Evolutionary conservation across 23 tunicate genomes (phyloP), one percentile per base, ranked within the genome.

Genomic region (Ciona savignyi): DNA sequence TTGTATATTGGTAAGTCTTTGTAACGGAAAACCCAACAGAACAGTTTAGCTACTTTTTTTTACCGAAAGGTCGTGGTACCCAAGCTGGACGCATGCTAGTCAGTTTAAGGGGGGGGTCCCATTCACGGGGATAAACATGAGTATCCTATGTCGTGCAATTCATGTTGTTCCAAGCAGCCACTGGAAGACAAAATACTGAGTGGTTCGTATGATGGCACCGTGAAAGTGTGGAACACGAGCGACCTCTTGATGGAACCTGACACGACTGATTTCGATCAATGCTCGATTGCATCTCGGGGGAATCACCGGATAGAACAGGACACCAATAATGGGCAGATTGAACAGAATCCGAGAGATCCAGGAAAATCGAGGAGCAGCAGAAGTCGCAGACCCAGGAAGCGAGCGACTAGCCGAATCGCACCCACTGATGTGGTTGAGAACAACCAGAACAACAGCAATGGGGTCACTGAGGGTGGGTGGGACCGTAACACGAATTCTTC

Each of bases 201-300:
- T 34, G 87, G 74, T n/a, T 91, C 97, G 25, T 91, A 91, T 76
- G 97, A 91, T 33, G 97, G 97, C 21, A 85, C 70, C 33, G 80
- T 91, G 21, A 85, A 80, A 67, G 68, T 91, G 4, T 91, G 97
- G 97, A 81, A 85, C 65, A 76, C 84, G 21, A 34, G 48, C 3
- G 91, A 80, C 30, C 67, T 91, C 22, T 1, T 84, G 3, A 62
- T 60, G 33, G 83, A 80, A 21, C 60, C 60, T 22, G 34, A 6
- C 56, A 42, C 56, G 15, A 15, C 9, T 6, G 56, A 42, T 15
- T 42, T 42, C 11, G 9, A 9, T 15, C 15, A 9, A 6, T 6
- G 15, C 56, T 42, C 56, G 11, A 15, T 42, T 15, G 56, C 56
- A 6, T 42, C 56, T 9, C 56, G 9, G 56, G 15, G 56, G 15